Evolutionary conservation across 2,113 vertebrate genomes (phyloP).

Genomic region (Percina caprodes): DNA sequence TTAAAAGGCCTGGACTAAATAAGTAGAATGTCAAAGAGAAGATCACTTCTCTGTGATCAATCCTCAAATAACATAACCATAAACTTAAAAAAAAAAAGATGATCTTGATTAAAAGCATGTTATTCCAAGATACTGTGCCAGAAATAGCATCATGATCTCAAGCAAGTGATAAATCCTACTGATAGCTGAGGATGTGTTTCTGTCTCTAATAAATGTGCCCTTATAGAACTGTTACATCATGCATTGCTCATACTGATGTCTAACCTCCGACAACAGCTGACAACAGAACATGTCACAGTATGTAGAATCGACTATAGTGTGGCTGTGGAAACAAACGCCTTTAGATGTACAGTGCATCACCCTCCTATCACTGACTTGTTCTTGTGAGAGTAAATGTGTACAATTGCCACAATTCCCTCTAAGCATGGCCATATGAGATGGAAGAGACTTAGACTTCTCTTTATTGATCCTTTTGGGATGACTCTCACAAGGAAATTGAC

Average conservation of each 20-base stretch:
- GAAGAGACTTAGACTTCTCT: no score
- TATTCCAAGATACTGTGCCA: slow-evolving; percentile 17
- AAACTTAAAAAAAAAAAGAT: not conserved
- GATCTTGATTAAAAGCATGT: slow-evolving; percentile 35
- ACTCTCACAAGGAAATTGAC: no score
- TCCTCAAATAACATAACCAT: not conserved
- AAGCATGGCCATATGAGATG: not conserved
- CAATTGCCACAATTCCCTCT: not conserved
- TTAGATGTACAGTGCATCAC: not conserved
- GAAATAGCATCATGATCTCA: slow-evolving; percentile 23
- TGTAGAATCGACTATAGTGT: not conserved
- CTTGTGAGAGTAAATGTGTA: not conserved
- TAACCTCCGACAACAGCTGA: not conserved
- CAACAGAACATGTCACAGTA: not conserved
- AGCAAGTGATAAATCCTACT: slow-evolving; percentile 50
- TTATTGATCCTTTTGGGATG: no score
- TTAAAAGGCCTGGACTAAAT: slow-evolving; percentile 32
- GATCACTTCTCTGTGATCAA: not conserved
- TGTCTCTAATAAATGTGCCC: slow-evolving; percentile 24
- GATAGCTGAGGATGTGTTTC: slow-evolving; percentile 46
- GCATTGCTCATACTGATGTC: slow-evolving; percentile 8
- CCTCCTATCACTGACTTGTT: not conserved
- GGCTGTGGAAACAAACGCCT: not conserved
- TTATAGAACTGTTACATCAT: slow-evolving; percentile 61
- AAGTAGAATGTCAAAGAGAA: slow-evolving; percentile 11